Evolutionary conservation across 2,797 vertebrate genomes (phyloP).

Genomic region (Adelosebastes latens): DNA sequence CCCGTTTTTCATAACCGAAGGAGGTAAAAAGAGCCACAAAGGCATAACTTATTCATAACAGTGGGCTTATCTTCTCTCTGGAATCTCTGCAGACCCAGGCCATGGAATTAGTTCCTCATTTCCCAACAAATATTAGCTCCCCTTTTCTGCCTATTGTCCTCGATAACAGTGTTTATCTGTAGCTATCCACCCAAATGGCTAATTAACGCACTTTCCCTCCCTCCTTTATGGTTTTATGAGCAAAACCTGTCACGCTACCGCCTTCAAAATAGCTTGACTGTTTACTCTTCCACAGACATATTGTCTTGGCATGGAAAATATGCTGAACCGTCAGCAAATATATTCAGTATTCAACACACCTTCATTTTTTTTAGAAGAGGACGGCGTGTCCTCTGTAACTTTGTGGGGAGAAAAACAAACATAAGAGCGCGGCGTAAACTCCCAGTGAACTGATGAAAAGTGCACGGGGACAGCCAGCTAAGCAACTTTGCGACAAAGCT

Average conservation of each 20-base stretch:
- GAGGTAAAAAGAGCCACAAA: conserved; percentile 70
- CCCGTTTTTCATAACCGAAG: conserved; percentile 73
- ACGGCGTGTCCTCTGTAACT: conserved; percentile 71
- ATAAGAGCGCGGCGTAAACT: conserved; percentile 59
- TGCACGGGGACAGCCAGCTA: conserved; percentile 37
- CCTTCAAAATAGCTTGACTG: conserved; percentile 68
- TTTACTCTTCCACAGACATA: conserved; percentile 66
- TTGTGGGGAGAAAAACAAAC: conserved; percentile 66
- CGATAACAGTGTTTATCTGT: conserved; percentile 75
- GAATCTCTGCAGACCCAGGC: conserved; percentile 72
- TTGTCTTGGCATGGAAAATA: conserved; percentile 64
- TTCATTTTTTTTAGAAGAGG: conserved; percentile 63
- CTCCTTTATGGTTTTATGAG: conserved; percentile 59
- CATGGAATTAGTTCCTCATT: conserved; percentile 76
- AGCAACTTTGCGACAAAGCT: conserved; percentile 52
- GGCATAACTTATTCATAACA: conserved; percentile 75
- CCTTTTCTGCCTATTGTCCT: conserved; percentile 67
- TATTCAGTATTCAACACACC: conserved; percentile 71
- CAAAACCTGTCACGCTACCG: conserved; percentile 69
- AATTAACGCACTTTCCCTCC: conserved; percentile 64
- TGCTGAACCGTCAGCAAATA: conserved; percentile 66
- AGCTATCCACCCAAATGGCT: conserved; percentile 67
- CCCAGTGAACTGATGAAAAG: conserved; percentile 64
- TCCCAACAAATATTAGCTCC: conserved; percentile 77
- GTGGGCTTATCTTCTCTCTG: conserved; percentile 66